Evolutionary conservation across 2,113 vertebrate species (phyloP), one percentile per base, ranked within the genome.

Genomic region (Coptodon bakossiorum): DNA sequence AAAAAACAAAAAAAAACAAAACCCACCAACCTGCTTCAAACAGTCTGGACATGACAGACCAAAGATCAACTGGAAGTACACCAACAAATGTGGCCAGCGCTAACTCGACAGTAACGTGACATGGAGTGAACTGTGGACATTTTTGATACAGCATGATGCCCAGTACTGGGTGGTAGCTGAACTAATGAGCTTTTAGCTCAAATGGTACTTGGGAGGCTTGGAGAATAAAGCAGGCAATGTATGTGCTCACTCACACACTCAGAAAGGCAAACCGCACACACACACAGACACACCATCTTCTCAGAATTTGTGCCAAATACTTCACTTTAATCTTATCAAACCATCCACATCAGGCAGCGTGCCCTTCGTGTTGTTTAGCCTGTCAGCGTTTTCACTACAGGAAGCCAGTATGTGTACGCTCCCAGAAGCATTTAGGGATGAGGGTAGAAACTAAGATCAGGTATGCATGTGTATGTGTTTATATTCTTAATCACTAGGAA

Each of bases 321-420:
- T 95, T 94, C 66, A 90, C 94, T 95, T 95, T 96, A 96, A 96
- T 96, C 95, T 96, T 95, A 96, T 96, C 94, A 96, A 95, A 91
- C 93, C 91, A 89, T 90, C 90, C 93, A 91, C 93, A 95, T 95
- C 95, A 95, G 92, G 90, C 92, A 88, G 83, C 68, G 36, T 85
- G 93, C 92, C 93, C 94, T 94, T 90, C 53, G 61, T 88, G 87
- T 93, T 91, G 90, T 95, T 94, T 93, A 92, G 94, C 94, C 94
- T 91, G 95, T 96, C 95, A 96, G 95, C 93, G 61, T 94, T 95
- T 95, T 94, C 89, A 93, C 93, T 81, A 83, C 91, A 93, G 89
- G 91, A 93, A 92, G 89, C 91, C 88, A 43, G 82, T 79, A 53
- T 93, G 91, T 86, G 91, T 86, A 19, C 43, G 68, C 61, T 93